Evolutionary conservation across 2,113 vertebrate genomes (phyloP).

Genomic region (Triplophysa siluroides): DNA sequence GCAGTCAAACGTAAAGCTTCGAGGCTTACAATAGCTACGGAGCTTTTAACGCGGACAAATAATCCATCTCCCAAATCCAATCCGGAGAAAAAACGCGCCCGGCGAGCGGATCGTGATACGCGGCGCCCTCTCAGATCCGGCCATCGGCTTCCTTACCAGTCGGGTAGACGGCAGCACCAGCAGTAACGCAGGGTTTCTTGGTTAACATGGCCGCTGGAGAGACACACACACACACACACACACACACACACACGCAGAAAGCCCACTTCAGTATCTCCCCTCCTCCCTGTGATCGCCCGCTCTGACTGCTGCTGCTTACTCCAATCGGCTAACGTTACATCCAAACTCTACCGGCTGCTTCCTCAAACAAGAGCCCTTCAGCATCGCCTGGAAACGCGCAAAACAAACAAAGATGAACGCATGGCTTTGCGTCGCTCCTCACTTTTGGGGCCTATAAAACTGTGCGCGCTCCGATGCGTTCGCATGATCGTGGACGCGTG

Average conservation of each 20-base stretch:
- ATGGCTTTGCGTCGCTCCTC: not conserved
- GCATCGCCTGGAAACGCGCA: conserved; percentile 50
- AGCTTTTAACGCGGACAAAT: not conserved
- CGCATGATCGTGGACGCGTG: not conserved
- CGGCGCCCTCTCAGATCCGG: conserved; percentile 37
- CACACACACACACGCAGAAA: conserved; percentile 48
- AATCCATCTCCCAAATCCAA: conserved; percentile 9
- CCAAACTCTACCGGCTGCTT: conserved; percentile 48
- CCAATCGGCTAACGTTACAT: conserved; percentile 69
- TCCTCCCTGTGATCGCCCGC: conserved; percentile 71
- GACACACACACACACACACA: conserved; percentile 58
- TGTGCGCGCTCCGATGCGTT: conserved; percentile 12
- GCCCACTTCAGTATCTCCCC: conserved; percentile 74
- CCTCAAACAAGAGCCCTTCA: conserved; percentile 45
- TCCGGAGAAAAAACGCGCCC: not conserved
- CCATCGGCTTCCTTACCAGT: conserved; percentile 79
- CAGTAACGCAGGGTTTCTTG: conserved; percentile 86
- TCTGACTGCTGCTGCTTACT: conserved; percentile 64
- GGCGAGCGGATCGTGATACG: conserved; percentile 1
- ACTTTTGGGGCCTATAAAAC: not conserved
- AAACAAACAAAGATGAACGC: conserved; percentile 23
- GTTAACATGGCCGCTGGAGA: conserved; percentile 96
- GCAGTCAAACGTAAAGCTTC: conserved; percentile 17
- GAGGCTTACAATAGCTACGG: not conserved
- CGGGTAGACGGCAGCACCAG: conserved; percentile 69